These are phyloP conservation scores for Clarias gariepinus DNA, from an alignment of 2,113 vertebrate genomes.

Conservation along the genomic window DNA sequence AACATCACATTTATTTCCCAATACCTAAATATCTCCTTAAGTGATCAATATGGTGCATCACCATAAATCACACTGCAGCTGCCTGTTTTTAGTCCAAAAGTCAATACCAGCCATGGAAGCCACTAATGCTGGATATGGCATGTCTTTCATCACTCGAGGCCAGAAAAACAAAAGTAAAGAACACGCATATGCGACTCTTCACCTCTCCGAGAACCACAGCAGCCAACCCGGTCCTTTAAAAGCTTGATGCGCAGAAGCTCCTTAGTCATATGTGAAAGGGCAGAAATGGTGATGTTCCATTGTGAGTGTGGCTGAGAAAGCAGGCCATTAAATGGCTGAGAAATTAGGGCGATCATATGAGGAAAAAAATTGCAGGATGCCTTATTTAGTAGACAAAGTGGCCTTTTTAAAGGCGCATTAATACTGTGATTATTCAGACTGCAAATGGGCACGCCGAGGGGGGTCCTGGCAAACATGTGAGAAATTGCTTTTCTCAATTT, in stretches of 20 bases:
- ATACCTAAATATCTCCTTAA: constrained; percentile 95
- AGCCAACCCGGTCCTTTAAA: constrained; percentile 84
- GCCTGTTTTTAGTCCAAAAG: constrained; percentile 95
- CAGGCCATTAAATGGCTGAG: constrained; percentile 93
- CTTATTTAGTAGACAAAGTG: constrained; percentile 88
- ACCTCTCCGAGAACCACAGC: constrained; percentile 72
- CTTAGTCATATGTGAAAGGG: constrained; percentile 89
- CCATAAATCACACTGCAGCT: constrained; percentile 91
- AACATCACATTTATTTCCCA: constrained; percentile 85
- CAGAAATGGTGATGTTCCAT: constrained; percentile 86
- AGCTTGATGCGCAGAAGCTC: constrained; percentile 80
- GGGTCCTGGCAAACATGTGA: constrained; percentile 55
- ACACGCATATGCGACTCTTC: constrained; percentile 73
- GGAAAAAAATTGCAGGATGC: constrained; percentile 87
- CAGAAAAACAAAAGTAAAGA: constrained; percentile 63
- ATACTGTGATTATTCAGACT: constrained; percentile 84
- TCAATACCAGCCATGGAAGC: constrained; percentile 88
- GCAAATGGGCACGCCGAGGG: constrained; percentile 60
- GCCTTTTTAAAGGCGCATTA: constrained; percentile 83
- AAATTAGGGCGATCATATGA: constrained; percentile 87
- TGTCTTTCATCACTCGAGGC: constrained; percentile 86
- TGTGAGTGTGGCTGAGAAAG: constrained; percentile 90
- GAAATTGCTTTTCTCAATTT: constrained; percentile 55
- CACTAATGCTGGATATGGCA: constrained; percentile 89
- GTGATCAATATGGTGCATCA: constrained; percentile 97